phyloP scores from a whole-genome alignment of 2,113 vertebrate genomes.

The Genyomyrus donnyi region DNA sequence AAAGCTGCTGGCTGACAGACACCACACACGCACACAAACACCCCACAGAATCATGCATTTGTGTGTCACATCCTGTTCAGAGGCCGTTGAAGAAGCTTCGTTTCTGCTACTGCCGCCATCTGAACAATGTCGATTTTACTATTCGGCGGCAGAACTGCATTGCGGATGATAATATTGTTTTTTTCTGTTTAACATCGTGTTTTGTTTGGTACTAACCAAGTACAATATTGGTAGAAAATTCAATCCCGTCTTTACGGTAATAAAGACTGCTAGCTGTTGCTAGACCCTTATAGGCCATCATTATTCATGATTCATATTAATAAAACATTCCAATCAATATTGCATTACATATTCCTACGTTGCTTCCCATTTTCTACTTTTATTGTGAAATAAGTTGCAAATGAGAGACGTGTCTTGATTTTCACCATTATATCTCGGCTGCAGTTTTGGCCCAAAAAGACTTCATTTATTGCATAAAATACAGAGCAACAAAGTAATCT shows the following conservation, averaged over 20 bases:
- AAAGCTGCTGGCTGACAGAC: neutral
- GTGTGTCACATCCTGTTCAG: slow-evolving; percentile 8
- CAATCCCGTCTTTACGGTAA: neutral
- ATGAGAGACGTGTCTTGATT: neutral
- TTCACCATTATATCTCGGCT: neutral
- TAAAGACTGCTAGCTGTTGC: neutral
- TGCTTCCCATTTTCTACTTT: neutral
- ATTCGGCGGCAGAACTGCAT: neutral
- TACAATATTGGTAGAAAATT: neutral
- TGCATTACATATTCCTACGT: neutral
- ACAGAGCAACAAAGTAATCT: neutral
- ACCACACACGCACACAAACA: slow-evolving; percentile 6
- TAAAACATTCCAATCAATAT: slow-evolving; percentile 5
- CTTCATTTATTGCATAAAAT: neutral
- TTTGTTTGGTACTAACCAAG: neutral
- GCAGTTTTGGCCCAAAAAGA: neutral
- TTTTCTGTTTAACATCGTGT: neutral
- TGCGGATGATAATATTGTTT: neutral
- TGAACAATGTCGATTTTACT: neutral
- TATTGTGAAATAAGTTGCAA: neutral
- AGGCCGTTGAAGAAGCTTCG: neutral
- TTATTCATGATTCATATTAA: neutral
- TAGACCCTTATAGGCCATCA: neutral
- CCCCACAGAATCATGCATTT: neutral
- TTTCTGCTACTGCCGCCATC: neutral